phyloP scores from a whole-genome alignment of 2,113 vertebrate species.

The Crotalus helleri region DNA sequence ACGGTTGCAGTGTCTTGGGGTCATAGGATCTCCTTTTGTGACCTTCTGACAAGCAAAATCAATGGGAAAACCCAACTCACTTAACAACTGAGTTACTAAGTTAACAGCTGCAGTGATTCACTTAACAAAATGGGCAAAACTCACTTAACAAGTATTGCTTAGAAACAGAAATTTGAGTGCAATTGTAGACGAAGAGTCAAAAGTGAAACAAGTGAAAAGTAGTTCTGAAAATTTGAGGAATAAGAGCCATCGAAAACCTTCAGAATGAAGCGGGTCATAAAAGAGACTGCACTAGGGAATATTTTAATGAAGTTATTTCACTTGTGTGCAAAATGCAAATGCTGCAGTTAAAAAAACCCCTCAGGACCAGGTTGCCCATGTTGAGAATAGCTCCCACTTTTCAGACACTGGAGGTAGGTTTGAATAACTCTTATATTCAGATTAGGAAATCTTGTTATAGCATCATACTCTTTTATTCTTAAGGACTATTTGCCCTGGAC shows the following conservation, averaged over 20 bases:
- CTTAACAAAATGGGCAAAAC: too few species aligned
- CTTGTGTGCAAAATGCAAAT: not conserved
- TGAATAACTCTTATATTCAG: not conserved
- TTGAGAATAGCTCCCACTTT: not conserved
- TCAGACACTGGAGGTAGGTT: not conserved
- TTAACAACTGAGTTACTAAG: too few species aligned
- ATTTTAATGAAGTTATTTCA: not conserved
- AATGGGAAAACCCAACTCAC: too few species aligned
- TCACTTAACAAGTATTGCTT: too few species aligned
- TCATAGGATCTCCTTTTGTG: too few species aligned
- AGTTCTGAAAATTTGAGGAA: not conserved
- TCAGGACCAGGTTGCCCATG: not conserved
- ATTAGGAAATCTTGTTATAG: not conserved
- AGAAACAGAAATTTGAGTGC: too few species aligned
- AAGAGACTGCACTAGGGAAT: not conserved
- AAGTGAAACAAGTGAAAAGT: not conserved
- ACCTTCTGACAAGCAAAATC: too few species aligned
- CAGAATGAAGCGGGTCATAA: not conserved
- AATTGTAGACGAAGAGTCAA: not conserved
- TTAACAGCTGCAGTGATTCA: too few species aligned
- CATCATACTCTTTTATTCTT: not conserved
- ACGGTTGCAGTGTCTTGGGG: not conserved
- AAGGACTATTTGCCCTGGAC: not conserved
- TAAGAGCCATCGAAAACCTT: not conserved
- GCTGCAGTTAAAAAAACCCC: not conserved